A percentile compares a stretch with the other conserved stretches of the same genome.
Evolutionary conservation across 2,888 invertebrate genomes (phyloP).

Genomic region (Galerucella pusilla): DNA sequence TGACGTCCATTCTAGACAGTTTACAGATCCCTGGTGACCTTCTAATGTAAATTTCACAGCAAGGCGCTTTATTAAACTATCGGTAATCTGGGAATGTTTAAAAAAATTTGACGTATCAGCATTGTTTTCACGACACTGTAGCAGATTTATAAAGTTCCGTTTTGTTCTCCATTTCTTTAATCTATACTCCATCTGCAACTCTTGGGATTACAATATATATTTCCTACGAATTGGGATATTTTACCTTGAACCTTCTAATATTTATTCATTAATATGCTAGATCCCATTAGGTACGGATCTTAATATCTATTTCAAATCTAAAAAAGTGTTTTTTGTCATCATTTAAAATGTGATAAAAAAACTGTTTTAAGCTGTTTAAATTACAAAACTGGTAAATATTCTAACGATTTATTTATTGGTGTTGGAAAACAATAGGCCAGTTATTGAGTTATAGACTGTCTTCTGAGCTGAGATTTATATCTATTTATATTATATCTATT

Average conservation of each 20-base stretch:
- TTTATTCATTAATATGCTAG: neutral
- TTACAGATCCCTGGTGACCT: slow-evolving; percentile 96
- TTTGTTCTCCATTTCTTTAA: slow-evolving; percentile 51
- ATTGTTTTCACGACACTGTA: slow-evolving; percentile 55
- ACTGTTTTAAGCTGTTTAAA: no score
- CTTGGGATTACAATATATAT: slow-evolving; percentile 7
- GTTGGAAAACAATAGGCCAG: no score
- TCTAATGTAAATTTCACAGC: slow-evolving; percentile 85
- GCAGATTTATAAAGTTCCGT: slow-evolving; percentile 52
- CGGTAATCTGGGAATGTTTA: slow-evolving; percentile 70
- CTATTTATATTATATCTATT: no score
- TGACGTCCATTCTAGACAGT: slow-evolving; percentile 95
- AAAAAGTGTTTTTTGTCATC: no score
- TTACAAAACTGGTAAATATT: no score
- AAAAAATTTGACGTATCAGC: slow-evolving; percentile 51
- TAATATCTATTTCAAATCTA: no score
- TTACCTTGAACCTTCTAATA: neutral
- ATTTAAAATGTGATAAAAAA: no score
- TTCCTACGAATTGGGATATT: neutral
- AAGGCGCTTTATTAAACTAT: slow-evolving; percentile 76
- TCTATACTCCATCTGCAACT: slow-evolving; percentile 53
- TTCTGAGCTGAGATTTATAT: no score
- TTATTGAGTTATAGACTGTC: no score
- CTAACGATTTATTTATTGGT: no score
- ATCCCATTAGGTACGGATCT: no score